Percentiles rank a stretch among this genome's conserved stretches.
These are phyloP conservation scores for Acanthosepion esculentum DNA, from an alignment of 2,888 invertebrate genomes.

Conservation along the genomic window DNA sequence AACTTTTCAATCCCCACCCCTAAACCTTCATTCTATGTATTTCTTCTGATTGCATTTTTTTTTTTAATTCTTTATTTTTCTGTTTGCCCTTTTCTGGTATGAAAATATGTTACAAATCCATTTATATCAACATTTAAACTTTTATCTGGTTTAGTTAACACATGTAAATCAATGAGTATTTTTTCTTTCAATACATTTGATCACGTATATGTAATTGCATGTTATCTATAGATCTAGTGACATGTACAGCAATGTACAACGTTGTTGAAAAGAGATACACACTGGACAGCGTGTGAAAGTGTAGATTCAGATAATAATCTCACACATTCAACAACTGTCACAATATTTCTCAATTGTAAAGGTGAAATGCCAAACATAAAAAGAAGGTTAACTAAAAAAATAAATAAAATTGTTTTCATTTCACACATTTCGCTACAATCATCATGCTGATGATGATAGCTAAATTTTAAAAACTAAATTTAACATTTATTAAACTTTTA, in stretches of 20 bases:
- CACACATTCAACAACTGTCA: neutral
- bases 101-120: too few species aligned
- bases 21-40: too few species aligned
- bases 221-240: neutral
- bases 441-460: neutral
- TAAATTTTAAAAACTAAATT: neutral
- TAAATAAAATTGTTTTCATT: conserved; percentile 22
- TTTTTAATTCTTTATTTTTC: too few species aligned
- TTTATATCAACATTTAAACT: too few species aligned
- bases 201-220: too few species aligned
- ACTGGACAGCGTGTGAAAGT: neutral
- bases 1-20: too few species aligned
- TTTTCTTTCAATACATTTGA: too few species aligned
- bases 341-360: neutral
- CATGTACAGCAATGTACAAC: neutral
- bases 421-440: neutral
- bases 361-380: neutral
- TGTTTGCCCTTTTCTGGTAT: too few species aligned
- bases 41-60: too few species aligned
- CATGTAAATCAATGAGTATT: too few species aligned
- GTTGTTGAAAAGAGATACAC: neutral
- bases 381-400: neutral
- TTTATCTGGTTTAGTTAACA: too few species aligned
- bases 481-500: neutral
- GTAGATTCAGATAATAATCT: neutral